Base-by-base conservation (phyloP, 2,113 vertebrate species). In the Colossoma macropomum region DNA sequence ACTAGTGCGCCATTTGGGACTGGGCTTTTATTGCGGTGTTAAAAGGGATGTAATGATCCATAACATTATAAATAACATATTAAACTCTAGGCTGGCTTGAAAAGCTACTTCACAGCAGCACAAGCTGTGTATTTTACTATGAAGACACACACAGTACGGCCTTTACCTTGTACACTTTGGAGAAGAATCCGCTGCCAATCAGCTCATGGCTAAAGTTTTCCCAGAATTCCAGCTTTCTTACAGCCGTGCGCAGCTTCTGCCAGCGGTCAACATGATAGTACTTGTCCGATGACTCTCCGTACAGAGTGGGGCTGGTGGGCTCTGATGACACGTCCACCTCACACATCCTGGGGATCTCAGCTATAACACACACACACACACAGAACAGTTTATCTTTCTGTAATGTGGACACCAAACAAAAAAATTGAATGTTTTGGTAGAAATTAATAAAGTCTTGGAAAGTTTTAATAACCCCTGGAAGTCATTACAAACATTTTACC, bases 211-310 rank as follows among this genome's bases (percentile, higher is more conserved):
- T 93, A 86, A 97, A 96, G 90, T 93, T 96, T 84, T 97, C 96
- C 96, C 96, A 97, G 90, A 96, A 97, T 63, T 97, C 96, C 83
- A 97, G 94, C 87, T 94, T 97, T 62, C 95, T 91, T 80, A 97
- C 96, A 0, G 95, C 94, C 0, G 94, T 96, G 79, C 96, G 95
- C 1, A 97, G 92, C 81, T 92, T 95, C 92, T 96, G 96, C 96
- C 96, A 97, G 70, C 94, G 95, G 86, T 96, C 95, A 85, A 93
- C 91, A 0, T 93, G 92, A 88, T 88, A 95, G 89, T 95, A 97
- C 25, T 93, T 83, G 84, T 97, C 95, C 0, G 96, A 94, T 0
- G 93, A 94, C 83, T 96, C 95, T 0, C 90, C 91, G 0, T 83
- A 93, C 82, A 95, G 88, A 19, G 90, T 92, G 21, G 94, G 94